phyloP scores from a whole-genome alignment of 1,140 invertebrate genomes.

The Battus philenor region DNA sequence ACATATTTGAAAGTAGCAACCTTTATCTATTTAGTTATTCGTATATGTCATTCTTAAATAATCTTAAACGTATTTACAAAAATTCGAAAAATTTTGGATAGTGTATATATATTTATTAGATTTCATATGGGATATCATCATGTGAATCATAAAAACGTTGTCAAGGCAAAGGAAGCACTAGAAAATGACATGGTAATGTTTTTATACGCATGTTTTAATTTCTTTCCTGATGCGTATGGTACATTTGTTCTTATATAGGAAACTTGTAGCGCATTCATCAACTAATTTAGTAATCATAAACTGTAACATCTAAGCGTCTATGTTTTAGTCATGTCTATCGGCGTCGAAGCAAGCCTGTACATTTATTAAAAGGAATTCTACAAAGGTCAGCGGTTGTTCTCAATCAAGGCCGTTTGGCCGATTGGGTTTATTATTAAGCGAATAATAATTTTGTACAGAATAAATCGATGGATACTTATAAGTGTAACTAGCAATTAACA shows the following conservation, averaged over 20 bases:
- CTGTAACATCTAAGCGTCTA: conserved; percentile 6
- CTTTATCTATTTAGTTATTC: too few species aligned
- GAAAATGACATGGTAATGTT: not conserved
- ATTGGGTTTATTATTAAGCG: too few species aligned
- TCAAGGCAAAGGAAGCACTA: too few species aligned
- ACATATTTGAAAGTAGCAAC: too few species aligned
- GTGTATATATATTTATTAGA: too few species aligned
- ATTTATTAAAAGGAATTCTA: conserved; percentile 18
- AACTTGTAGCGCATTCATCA: conserved; percentile 2
- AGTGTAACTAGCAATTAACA: too few species aligned
- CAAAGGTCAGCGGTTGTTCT: conserved; percentile 51
- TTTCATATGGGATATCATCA: not conserved
- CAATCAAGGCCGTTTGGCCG: conserved; percentile 39
- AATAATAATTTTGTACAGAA: too few species aligned
- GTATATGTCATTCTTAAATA: too few species aligned
- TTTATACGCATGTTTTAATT: not conserved
- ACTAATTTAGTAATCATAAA: conserved; percentile 4
- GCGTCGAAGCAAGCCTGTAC: not conserved
- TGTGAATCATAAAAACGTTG: not conserved
- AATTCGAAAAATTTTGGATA: too few species aligned
- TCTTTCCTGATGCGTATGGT: not conserved
- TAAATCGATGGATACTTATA: too few species aligned
- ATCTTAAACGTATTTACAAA: too few species aligned
- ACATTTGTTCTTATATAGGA: too few species aligned
- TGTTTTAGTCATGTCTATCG: conserved; percentile 9